phyloP scores from a whole-genome alignment of 2,888 invertebrate genomes.

The Resseliella maxima region DNA sequence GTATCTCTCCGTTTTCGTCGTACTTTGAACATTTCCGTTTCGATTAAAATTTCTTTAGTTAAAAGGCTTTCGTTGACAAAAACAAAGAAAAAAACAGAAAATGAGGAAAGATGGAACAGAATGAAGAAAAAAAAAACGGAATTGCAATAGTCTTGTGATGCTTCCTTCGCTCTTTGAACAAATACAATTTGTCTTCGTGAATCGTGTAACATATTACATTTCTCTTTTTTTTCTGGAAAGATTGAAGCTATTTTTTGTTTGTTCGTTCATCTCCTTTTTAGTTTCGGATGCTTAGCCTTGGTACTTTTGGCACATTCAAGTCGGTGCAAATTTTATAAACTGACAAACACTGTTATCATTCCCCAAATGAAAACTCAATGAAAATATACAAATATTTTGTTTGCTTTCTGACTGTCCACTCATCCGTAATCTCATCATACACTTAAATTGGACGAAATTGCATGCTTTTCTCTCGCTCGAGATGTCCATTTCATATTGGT shows the following conservation, averaged over 20 bases:
- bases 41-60: too few relatives aligned
- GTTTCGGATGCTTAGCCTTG: not conserved
- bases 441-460: not conserved
- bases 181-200: not conserved
- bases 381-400: conserved; percentile 8
- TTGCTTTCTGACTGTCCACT: not conserved
- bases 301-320: not conserved
- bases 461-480: not conserved
- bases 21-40: too few relatives aligned
- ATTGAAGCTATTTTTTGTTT: not conserved
- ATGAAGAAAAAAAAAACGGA: not conserved
- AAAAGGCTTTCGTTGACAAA: too few relatives aligned
- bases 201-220: not conserved
- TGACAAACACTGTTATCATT: conserved; percentile 1
- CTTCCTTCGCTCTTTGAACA: not conserved
- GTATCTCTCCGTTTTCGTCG: too few relatives aligned
- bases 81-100: too few relatives aligned
- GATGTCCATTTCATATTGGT: not conserved
- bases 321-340: not conserved
- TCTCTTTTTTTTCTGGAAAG: not conserved
- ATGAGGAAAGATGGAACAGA: too few relatives aligned
- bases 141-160: not conserved
- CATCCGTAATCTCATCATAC: not conserved
- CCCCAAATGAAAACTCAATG: not conserved
- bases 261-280: not conserved